Base-by-base conservation (phyloP, 2,113 vertebrate species). In the Antigone vipio region DNA sequence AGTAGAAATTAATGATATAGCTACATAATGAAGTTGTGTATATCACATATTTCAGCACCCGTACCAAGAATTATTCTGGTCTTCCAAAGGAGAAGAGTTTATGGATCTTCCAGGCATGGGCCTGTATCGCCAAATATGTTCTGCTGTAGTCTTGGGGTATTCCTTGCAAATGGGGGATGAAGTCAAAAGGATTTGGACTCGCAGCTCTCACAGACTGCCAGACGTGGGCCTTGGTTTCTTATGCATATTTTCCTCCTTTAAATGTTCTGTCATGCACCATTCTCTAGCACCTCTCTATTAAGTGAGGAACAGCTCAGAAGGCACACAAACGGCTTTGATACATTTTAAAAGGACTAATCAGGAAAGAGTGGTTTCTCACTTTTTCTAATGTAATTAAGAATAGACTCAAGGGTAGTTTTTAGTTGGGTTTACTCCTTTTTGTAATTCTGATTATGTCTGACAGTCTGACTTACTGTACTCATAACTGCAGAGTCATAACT, bases 291-390 rank as follows among this genome's bases (percentile, higher is more conserved):
- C 26, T 92, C 17, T 85, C 7, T 16, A 4, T 52, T 50, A 79
- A 85, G 76, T 21, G 56, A 59, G 17, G 77, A 95, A 77, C 67
- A 95, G 80, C 85, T 92, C 56, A 89, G 60, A 88, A 91, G 74
- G 88, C 73, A 62, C 16, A 35, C 2, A 1, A 42, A 12, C 42
- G 44, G 15, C 85, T 92, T 96, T 93, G 85, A 95, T 90, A 27
- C 13, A 19, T 79, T 88, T 89, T 78, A 50, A 87, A 95, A 85
- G 35, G 58, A 92, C 27, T 35, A 88, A 63, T 60, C 3, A 32
- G 30, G 49, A 67, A 66, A 77, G n/a, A 79, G 2, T 91, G 60
- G 9, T 58, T 77, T 96, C 89, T 95, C 91, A 89, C 69, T 80
- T 90, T 75, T 88, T 44, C 5, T 71, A 45, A 15, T 78, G 76